These are phyloP conservation scores for Apolygus lucorum DNA, from an alignment of 1,140 invertebrate species.

Conservation along the genomic window DNA sequence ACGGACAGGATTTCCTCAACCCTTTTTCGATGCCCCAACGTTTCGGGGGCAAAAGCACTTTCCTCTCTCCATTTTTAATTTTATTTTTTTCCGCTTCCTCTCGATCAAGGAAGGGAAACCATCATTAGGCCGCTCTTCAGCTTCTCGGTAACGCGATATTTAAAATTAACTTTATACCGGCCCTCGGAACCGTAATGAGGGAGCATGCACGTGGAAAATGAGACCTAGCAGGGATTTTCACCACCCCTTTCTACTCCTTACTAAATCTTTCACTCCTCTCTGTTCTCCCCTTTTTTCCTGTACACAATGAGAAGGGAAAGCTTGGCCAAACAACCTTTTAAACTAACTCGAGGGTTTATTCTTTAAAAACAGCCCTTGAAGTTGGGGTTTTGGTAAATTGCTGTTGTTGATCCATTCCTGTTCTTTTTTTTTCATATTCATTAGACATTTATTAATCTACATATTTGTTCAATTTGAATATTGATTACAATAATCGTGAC, in stretches of 20 bases:
- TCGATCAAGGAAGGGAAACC: neutral
- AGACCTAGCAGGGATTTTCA: neutral
- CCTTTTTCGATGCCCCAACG: too few species aligned
- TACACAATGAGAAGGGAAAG: neutral
- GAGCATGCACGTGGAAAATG: conserved; percentile 15
- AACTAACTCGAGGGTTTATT: too few species aligned
- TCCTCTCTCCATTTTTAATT: neutral
- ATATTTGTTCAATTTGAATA: too few species aligned
- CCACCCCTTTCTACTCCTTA: neutral
- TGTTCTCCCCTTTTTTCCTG: neutral
- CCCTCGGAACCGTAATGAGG: neutral
- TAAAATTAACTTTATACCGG: conserved; percentile 13
- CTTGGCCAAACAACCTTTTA: too few species aligned
- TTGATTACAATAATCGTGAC: too few species aligned
- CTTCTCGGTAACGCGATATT: conserved; percentile 4
- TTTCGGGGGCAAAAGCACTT: too few species aligned
- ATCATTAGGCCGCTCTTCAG: conserved; percentile 7
- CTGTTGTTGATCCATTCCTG: too few species aligned
- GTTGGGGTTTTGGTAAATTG: too few species aligned
- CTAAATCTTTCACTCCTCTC: neutral
- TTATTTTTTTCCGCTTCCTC: neutral
- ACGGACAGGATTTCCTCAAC: too few species aligned
- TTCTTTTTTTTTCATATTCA: too few species aligned
- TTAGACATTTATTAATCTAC: too few species aligned
- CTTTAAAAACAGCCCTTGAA: too few species aligned